These are phyloP conservation scores for Microctenopoma stevenorrisi DNA, from an alignment of 2,797 vertebrate species.

Conservation along the genomic window DNA sequence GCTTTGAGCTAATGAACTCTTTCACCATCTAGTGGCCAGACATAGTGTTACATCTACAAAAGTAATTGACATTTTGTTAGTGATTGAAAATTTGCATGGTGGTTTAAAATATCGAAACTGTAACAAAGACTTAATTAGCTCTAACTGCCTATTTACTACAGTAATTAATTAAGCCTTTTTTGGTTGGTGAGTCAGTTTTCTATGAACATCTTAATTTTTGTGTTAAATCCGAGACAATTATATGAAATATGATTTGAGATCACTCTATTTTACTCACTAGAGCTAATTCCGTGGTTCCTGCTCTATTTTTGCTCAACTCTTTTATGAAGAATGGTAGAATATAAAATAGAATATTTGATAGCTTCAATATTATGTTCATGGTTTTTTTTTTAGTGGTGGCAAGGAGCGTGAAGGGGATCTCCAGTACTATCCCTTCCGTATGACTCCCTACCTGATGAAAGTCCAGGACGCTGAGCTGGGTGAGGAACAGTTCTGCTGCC, in stretches of 20 bases:
- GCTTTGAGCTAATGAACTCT: slow-evolving; percentile 20
- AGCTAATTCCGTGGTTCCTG: not conserved
- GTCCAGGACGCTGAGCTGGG: slow-evolving; percentile 85
- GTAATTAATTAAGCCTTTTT: too few species aligned
- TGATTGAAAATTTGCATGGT: not conserved
- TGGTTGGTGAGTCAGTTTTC: too few species aligned
- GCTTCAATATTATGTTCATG: not conserved
- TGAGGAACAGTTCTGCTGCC: slow-evolving; percentile 93
- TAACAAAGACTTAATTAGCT: too few species aligned
- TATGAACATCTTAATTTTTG: too few species aligned
- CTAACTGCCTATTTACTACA: not conserved
- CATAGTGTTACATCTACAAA: not conserved
- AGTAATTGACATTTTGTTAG: not conserved
- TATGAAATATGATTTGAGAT: not conserved
- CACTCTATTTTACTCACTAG: not conserved
- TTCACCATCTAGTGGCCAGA: slow-evolving; percentile 42
- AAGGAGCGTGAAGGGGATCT: slow-evolving; percentile 85
- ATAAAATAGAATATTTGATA: not conserved
- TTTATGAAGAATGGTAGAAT: not conserved
- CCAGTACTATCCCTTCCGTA: slow-evolving; percentile 92
- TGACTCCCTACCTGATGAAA: slow-evolving; percentile 96
- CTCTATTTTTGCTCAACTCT: not conserved
- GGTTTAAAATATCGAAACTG: not conserved
- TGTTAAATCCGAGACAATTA: too few species aligned
- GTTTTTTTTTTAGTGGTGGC: slow-evolving; percentile 81